phyloP scores from a whole-genome alignment of 2,113 vertebrate species.

The Elanoides forficatus region DNA sequence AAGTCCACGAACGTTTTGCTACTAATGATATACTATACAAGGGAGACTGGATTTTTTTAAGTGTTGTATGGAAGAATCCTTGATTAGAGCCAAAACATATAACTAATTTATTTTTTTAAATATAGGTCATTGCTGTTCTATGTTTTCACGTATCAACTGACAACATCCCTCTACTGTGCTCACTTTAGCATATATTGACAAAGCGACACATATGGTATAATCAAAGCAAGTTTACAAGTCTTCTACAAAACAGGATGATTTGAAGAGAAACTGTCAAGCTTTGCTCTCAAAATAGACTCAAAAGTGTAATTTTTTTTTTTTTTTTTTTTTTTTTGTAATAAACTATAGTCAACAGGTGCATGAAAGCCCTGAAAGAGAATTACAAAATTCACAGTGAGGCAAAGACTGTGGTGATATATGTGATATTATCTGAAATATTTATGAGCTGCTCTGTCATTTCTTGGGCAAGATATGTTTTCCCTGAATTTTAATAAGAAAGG shows the following conservation, averaged over 20 bases:
- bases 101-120: conserved; percentile 6
- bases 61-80: not conserved
- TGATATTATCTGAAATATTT: conserved; percentile 1
- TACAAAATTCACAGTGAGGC: not conserved
- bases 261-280: conserved; percentile 53
- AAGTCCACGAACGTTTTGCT: not conserved
- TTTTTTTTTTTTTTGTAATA: not conserved
- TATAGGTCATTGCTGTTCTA: conserved; percentile 45
- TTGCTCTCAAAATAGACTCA: conserved; percentile 51
- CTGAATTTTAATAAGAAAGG: not conserved
- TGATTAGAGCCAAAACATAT: not conserved
- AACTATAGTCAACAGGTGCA: conserved; percentile 16
- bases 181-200: conserved; percentile 51
- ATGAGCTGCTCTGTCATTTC: conserved; percentile 5
- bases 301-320: not conserved
- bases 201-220: conserved; percentile 49
- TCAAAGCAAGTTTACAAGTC: conserved; percentile 64
- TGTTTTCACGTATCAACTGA: conserved; percentile 32
- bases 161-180: conserved; percentile 47
- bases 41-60: not conserved
- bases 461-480: not conserved
- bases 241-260: conserved; percentile 22
- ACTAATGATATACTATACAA: not conserved
- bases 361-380: conserved; percentile 2
- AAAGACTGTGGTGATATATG: not conserved